These are phyloP conservation scores for Gonocerus acuteangulatus DNA, from an alignment of 2,888 invertebrate genomes.

Conservation along the genomic window DNA sequence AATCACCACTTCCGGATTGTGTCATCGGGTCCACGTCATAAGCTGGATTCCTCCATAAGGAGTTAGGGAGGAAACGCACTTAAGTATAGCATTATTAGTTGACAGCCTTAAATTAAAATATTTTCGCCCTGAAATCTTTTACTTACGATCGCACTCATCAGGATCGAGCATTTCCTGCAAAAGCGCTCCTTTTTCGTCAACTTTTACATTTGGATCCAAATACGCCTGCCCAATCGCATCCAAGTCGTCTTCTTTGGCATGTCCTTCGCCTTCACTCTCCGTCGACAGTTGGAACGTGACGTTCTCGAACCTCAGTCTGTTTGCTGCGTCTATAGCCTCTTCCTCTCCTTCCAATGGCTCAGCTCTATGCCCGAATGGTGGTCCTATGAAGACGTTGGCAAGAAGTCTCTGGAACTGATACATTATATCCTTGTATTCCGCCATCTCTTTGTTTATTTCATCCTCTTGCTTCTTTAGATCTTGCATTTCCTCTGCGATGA, in stretches of 20 bases:
- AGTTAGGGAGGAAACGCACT: too few relatives aligned
- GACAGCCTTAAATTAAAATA: too few relatives aligned
- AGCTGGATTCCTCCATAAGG: too few relatives aligned
- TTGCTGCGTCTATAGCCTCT: not conserved
- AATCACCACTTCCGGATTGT: too few relatives aligned
- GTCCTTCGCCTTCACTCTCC: not conserved
- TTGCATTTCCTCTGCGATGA: constrained; percentile 2
- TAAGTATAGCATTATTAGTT: too few relatives aligned
- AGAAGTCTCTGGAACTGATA: constrained; percentile 5
- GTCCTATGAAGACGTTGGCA: not conserved
- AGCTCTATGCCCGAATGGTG: not conserved
- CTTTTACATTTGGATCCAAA: not conserved
- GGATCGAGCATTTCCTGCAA: too few relatives aligned
- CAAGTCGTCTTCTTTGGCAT: not conserved
- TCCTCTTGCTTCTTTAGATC: not conserved
- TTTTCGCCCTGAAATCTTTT: too few relatives aligned
- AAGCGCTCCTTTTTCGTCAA: not conserved
- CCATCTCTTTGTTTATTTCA: not conserved
- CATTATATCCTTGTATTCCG: not conserved
- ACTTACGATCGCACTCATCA: too few relatives aligned
- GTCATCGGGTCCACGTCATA: too few relatives aligned
- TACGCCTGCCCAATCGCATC: not conserved
- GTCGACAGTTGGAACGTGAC: not conserved
- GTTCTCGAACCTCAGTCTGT: not conserved
- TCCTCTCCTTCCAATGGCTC: not conserved